These are phyloP conservation scores for Cosmia pyralina DNA, from an alignment of 2,888 invertebrate genomes.

Conservation along the genomic window DNA sequence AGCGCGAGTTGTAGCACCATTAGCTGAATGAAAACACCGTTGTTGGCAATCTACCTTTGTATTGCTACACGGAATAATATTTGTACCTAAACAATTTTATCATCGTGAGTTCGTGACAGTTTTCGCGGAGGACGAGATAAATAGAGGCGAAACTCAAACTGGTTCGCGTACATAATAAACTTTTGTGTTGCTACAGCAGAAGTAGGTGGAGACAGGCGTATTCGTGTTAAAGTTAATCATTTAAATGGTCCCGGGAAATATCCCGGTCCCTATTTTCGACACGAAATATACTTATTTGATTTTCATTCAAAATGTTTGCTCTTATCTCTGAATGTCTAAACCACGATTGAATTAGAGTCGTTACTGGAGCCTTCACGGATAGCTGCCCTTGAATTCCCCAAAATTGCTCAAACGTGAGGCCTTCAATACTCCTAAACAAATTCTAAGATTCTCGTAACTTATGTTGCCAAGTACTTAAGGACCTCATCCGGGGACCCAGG, in stretches of 20 bases:
- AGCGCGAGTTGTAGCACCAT: slow-evolving; percentile 18
- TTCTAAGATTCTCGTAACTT: slow-evolving; percentile 12
- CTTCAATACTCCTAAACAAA: slow-evolving; percentile 28
- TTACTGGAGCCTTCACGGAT: slow-evolving; percentile 13
- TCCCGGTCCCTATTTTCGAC: background rate
- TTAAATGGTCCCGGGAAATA: slow-evolving; percentile 20
- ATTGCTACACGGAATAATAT: slow-evolving; percentile 19
- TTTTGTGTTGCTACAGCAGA: slow-evolving; percentile 24
- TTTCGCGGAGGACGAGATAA: slow-evolving; percentile 45
- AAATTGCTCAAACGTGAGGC: slow-evolving; percentile 13
- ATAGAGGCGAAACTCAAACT: slow-evolving; percentile 35
- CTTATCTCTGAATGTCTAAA: slow-evolving; percentile 2
- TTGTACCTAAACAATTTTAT: slow-evolving; percentile 24
- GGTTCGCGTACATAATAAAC: slow-evolving; percentile 37
- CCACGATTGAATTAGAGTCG: slow-evolving; percentile 5
- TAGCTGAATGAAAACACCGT: slow-evolving; percentile 28
- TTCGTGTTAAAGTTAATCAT: slow-evolving; percentile 32
- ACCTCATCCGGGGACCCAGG: slow-evolving; percentile 17
- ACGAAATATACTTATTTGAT: slow-evolving; percentile 21
- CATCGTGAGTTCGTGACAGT: slow-evolving; percentile 21
- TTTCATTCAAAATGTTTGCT: slow-evolving; percentile 20
- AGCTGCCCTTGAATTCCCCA: slow-evolving; percentile 24
- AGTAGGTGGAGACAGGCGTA: slow-evolving; percentile 15
- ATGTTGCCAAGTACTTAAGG: slow-evolving; percentile 2
- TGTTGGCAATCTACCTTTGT: slow-evolving; percentile 16